Evolutionary conservation across 2,888 invertebrate species (phyloP).

Genomic region (Copidosoma aretas): DNA sequence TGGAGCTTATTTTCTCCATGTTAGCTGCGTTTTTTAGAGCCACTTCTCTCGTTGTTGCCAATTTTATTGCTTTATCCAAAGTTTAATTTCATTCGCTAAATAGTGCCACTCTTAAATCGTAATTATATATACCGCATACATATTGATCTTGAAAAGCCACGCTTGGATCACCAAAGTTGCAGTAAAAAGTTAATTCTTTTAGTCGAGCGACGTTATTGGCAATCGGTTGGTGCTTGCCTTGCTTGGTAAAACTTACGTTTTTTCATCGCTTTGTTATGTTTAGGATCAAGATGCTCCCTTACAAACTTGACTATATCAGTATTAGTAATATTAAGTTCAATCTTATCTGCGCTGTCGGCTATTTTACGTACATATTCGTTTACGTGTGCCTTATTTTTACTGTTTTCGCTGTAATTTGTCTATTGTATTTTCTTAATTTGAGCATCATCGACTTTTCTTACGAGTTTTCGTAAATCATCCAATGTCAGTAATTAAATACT

Average conservation of each 20-base stretch:
- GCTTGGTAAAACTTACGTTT: constrained; percentile 21
- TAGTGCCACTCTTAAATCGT: too few species aligned
- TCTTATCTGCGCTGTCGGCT: too few species aligned
- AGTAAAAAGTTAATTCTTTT: constrained; percentile 61
- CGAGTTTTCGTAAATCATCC: too few species aligned
- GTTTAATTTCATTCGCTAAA: neutral
- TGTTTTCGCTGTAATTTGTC: too few species aligned
- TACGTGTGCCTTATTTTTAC: too few species aligned
- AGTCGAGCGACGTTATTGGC: constrained; percentile 55
- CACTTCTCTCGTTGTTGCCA: neutral
- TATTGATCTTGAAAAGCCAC: constrained; percentile 26
- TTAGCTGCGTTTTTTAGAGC: neutral
- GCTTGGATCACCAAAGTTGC: constrained; percentile 23
- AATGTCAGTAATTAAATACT: too few species aligned
- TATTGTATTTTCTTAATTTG: too few species aligned
- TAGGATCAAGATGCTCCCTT: constrained; percentile 9
- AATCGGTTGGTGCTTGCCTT: constrained; percentile 48
- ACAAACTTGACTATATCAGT: constrained; percentile 1
- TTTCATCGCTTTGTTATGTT: constrained; percentile 19
- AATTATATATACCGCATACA: neutral
- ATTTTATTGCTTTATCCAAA: neutral
- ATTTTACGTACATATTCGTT: too few species aligned
- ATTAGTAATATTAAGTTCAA: neutral
- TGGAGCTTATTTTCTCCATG: neutral
- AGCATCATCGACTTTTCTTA: too few species aligned